Evolutionary conservation across 53 echinoderm and acorn worm genomes (phyloP), one percentile per base, ranked within the genome.

Genomic region (Echinarachnius parma): DNA sequence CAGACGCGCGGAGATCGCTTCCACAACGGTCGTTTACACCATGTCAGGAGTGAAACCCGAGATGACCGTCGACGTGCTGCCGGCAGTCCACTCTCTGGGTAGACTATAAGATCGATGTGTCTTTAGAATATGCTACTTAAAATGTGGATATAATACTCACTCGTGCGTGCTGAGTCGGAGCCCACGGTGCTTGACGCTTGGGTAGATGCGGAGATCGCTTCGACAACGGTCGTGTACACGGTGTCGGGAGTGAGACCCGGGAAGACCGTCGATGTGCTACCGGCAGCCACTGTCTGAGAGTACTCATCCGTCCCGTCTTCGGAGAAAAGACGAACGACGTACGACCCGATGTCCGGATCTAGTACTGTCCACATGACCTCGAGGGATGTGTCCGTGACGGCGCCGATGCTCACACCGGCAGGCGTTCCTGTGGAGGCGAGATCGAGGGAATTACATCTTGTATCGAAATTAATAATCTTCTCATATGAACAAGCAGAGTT

Each of bases 321-420:
- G 14, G 7, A 33, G 68, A 68, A 68, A 4, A 68, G 24, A 52
- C 34, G 68, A 4, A 68, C 53, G 2, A 9, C 2, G 9, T 68
- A 68, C 2, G 32, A 50, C 68, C 32, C 32, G 7, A 48, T 52
- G 26, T 46, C 37, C 9, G 44, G 26, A n/a, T 27, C 28, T 3
- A 46, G 65, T 10, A 65, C 20, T 15, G 50, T 68, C 68, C 68
- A 68, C 14, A 14, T 8, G 11, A 68, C 68, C 34, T 68, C 52
- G 21, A 68, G 3, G 11, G 32, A 31, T 15, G 11, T 21, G 2
- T 49, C 49, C 5, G 68, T 68, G 21, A 68, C 53, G 3, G 68
- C 52, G 0, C 52, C 53, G 2, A 68, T 10, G 30, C 47, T 45
- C 2, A 65, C 65, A 65, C 44, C 46, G 30, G 65, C 65, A 9